Base-by-base conservation (phyloP, 2,888 invertebrate genomes). In the Tinea pellionella region DNA sequence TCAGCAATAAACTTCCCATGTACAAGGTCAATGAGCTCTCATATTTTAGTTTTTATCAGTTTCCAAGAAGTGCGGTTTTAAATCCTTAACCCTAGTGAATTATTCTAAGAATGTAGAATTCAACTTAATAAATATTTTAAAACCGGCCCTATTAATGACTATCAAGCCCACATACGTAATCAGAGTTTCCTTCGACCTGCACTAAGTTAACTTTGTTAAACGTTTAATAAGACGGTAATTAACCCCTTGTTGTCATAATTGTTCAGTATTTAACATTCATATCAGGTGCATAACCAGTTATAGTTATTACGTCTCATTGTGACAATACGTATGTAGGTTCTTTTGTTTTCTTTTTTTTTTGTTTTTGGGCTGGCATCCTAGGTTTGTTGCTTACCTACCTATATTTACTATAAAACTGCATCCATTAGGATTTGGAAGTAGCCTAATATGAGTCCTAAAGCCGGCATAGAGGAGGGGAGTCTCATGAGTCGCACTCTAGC, bases 231-330 rank as follows among this genome's bases (percentile, higher is more conserved):
- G 47, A n/a, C 47, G 9, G n/a, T 47, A 47, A 47, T 47, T 47
- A 47, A 47, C 47, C 47, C 47, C 15, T 47, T 15, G 42, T 9
- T 15, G 47, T 47, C 8, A 16, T 47, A 47, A 47, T 47, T 47
- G 47, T 47, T 7, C 2, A 15, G 47, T 47, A 47, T 7, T 47
- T 47, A 47, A 47, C 47, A 15, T 47, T 47, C 47, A 47, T 15
- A 47, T 47, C 47, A 47, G 47, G 47, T 47, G 47, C 47, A 47
- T 1, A 47, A 47, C 47, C 47, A 47, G 47, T 47, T 47, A n/a
- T 9, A 47, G 12, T 47, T n/a, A 47, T 47, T 47, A 47, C 47
- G 47, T 47, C 2, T 47, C 47, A 16, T 16, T 16, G 47, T 47
- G 47, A 47, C 47, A 16, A 15, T 16, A 16, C 15, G 37, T 37